phyloP scores from a whole-genome alignment of 2,888 invertebrate genomes.

The Meiosimyza platycephala region DNA sequence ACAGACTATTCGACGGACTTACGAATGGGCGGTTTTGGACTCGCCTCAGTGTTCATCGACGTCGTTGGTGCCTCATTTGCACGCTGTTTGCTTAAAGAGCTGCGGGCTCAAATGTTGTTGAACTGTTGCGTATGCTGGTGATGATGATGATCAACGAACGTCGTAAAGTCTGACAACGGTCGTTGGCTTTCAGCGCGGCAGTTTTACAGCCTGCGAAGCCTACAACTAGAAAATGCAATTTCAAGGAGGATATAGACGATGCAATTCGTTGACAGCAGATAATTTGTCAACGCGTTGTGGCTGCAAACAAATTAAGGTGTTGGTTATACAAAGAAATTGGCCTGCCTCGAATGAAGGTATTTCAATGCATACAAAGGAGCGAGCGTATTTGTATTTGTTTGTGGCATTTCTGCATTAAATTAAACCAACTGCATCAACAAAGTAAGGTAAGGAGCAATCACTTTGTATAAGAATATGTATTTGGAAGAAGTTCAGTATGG shows the following conservation, averaged over 20 bases:
- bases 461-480: no score
- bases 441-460: no score
- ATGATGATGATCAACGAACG: neutral
- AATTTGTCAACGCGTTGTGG: constrained; percentile 6
- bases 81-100: constrained; percentile 17
- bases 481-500: no score
- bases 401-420: neutral
- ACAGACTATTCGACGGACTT: neutral
- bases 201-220: neutral
- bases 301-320: neutral
- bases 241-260: neutral
- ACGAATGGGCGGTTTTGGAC: neutral
- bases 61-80: constrained; percentile 12
- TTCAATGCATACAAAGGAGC: neutral
- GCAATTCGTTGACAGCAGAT: constrained; percentile 23
- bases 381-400: neutral
- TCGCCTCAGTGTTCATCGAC: neutral
- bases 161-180: constrained; percentile 4
- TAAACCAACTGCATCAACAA: neutral
- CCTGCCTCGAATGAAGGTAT: neutral
- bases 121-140: constrained; percentile 2
- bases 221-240: constrained; percentile 16
- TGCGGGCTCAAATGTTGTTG: constrained; percentile 16
- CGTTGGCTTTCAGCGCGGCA: neutral
- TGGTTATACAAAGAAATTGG: neutral